phyloP scores from a whole-genome alignment of 2,113 vertebrate genomes.

The Ictalurus furcatus region DNA sequence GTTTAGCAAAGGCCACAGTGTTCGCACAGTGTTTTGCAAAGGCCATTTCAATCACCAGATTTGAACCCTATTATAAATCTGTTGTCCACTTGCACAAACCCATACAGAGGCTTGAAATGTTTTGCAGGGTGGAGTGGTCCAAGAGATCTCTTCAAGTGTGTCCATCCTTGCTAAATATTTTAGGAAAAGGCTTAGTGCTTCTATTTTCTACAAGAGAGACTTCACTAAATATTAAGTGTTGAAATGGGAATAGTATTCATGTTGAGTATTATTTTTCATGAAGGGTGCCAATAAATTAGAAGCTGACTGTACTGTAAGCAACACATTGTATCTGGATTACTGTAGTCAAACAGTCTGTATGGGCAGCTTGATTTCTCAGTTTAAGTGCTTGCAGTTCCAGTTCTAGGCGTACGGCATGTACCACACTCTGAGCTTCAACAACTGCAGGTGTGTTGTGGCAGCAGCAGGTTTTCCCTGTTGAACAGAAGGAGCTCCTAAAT shows the following conservation, averaged over 20 bases:
- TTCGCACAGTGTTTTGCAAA: neutral
- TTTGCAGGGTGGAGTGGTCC: neutral
- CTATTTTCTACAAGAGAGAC: neutral
- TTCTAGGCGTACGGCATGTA: neutral
- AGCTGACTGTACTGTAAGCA: neutral
- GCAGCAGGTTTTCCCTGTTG: neutral
- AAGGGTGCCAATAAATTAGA: neutral
- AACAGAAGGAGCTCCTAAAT: neutral
- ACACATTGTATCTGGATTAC: neutral
- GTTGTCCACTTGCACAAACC: neutral
- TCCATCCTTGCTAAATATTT: neutral
- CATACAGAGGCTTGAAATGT: neutral
- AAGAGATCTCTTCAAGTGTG: neutral
- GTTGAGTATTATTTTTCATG: neutral
- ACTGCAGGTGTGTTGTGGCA: neutral
- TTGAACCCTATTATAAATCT: neutral
- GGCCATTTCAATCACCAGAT: neutral
- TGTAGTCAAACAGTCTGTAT: neutral
- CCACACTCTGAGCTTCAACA: neutral
- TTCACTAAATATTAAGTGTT: neutral
- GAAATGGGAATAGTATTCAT: neutral
- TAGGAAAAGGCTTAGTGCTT: neutral
- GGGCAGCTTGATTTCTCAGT: neutral
- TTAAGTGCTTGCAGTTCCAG: no score
- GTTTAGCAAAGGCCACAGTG: neutral